Base-by-base conservation (phyloP, 2,888 invertebrate species). In the Drosophila kanekoi region DNA sequence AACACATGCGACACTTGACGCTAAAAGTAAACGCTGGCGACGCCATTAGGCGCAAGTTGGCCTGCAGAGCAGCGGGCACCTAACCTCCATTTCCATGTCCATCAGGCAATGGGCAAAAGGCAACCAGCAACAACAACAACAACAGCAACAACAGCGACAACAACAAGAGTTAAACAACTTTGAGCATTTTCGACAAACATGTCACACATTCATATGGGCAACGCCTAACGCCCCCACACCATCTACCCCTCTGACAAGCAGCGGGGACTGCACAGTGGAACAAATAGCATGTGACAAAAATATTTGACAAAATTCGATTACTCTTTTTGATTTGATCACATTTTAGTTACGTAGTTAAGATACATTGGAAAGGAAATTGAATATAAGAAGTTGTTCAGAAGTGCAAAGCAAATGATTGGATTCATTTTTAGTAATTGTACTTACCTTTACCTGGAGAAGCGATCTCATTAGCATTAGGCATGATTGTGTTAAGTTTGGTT, bases 141-240 rank as follows among this genome's bases (percentile, higher is more conserved):
- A 47, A 51, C 56, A 47, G 44, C 47, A 61, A 58, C 60, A 66
- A 48, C 35, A 69, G 35, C 60, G 69, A 59, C 58, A 63, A 48
- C 64, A 63, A 65, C 40, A 41, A 68, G 62, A 69, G 61, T 49
- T 71, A 84, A 89, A 78, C 78, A 84, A 81, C 76, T 89, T 85
- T 72, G 73, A 87, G 79, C 77, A 85, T 85, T 72, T 83, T 84
- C 89, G 89, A 89, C 89, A 89, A 84, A 87, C 89, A 84, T 89
- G 89, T 89, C 89, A 89, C 89, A 84, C 65, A 74, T 79, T 84
- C 76, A 70, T 72, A 89, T 82, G 83, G 67, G 45, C 85, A 81
- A 65, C 59, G 53, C 53, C 41, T 41, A 18, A 41, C 53, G 53
- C 74, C 74, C 77, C 45, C 52, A 51, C 20, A 14, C 54, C 64